These are phyloP conservation scores for Lepidurus couesii DNA, from an alignment of 1,140 invertebrate genomes.

Conservation along the genomic window DNA sequence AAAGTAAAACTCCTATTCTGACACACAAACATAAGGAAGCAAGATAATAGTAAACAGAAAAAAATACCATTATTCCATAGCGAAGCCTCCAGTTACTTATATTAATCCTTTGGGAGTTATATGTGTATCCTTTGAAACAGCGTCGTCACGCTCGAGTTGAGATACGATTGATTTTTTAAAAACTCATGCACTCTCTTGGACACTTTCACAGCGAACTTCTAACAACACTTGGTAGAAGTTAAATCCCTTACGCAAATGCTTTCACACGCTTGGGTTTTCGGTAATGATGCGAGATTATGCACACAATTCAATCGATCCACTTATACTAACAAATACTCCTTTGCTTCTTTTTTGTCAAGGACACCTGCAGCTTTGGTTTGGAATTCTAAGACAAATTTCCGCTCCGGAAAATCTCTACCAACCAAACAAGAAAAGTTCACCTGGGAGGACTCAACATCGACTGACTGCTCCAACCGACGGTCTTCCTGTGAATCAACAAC, in stretches of 20 bases:
- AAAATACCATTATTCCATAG: neutral
- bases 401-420: neutral
- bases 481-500: conserved; percentile 14
- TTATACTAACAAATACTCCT: no score
- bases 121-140: neutral
- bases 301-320: no score
- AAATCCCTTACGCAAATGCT: neutral
- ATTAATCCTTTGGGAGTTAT: conserved; percentile 8
- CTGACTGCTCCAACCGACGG: conserved; percentile 7
- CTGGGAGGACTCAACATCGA: neutral
- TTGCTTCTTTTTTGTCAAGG: neutral
- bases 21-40: neutral
- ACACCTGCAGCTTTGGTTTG: neutral
- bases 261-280: no score
- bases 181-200: neutral
- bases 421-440: neutral
- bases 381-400: neutral
- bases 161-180: neutral
- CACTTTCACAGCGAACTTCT: neutral
- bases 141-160: neutral
- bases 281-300: no score
- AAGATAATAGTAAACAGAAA: neutral
- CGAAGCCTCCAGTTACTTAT: neutral
- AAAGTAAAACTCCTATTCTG: no score
- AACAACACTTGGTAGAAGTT: neutral